phyloP scores from a whole-genome alignment of 2,797 vertebrate species.

The Hybognathus amarus region DNA sequence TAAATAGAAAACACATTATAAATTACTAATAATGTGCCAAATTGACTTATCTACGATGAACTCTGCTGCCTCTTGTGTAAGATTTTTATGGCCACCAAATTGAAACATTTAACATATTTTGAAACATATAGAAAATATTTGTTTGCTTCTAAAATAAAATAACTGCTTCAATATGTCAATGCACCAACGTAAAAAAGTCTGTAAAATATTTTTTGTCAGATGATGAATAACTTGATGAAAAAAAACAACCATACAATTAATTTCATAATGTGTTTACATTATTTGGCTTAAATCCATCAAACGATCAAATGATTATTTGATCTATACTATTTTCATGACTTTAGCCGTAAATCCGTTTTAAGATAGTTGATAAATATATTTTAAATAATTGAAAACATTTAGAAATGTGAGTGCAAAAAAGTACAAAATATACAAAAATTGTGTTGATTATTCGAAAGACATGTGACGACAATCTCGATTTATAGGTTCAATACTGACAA shows the following conservation, averaged over 20 bases:
- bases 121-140: no score
- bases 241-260: background rate
- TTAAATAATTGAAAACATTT: fast-evolving
- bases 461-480: no score
- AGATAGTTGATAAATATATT: background rate
- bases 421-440: no score
- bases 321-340: background rate
- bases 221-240: background rate
- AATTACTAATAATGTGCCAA: background rate
- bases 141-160: background rate
- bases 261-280: background rate
- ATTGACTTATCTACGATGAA: background rate
- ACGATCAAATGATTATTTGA: no score
- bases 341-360: background rate
- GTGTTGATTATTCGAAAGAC: no score
- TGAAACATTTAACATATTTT: no score
- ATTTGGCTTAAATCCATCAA: background rate
- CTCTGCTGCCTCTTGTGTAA: background rate
- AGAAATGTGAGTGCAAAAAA: fast-evolving
- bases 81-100: background rate
- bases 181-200: background rate
- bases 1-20: no score
- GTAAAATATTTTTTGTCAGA: no score
- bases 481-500: no score
- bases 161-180: background rate